These are phyloP conservation scores for Cnemophilus loriae DNA, from an alignment of 2,113 vertebrate genomes.

Conservation along the genomic window DNA sequence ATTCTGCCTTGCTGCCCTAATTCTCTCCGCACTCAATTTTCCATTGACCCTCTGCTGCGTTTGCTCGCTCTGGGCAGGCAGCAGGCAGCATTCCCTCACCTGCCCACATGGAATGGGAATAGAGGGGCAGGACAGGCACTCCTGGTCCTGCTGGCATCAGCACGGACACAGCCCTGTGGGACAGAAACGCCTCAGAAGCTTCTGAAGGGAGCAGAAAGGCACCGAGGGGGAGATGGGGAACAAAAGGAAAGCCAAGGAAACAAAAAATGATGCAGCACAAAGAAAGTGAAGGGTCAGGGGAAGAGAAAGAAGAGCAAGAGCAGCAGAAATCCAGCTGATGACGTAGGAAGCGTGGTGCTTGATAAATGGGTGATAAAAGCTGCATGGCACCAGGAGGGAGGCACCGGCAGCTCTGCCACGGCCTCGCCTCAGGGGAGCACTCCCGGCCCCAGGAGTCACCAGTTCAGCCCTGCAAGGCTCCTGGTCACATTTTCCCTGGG, in stretches of 20 bases:
- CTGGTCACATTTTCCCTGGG: background rate
- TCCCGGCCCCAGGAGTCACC: background rate
- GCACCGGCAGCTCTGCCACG: rapidly evolving
- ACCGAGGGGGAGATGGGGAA: background rate
- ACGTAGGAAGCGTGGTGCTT: rapidly evolving
- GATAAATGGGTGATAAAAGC: background rate
- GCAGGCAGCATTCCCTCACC: background rate
- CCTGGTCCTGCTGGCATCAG: background rate
- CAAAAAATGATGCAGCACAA: background rate
- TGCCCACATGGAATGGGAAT: rapidly evolving
- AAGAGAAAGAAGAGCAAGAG: background rate
- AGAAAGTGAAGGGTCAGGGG: background rate
- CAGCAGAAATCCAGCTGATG: background rate
- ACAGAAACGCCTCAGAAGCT: background rate
- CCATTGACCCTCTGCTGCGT: background rate
- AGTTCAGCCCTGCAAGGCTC: background rate
- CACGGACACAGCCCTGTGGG: rapidly evolving
- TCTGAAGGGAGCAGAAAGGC: background rate
- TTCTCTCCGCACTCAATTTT: constrained; percentile 50
- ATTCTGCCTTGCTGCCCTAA: constrained; percentile 44
- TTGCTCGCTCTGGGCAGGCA: background rate
- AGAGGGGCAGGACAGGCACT: background rate
- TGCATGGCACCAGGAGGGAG: background rate
- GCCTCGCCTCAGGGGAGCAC: rapidly evolving
- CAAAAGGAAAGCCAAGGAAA: background rate